These are phyloP conservation scores for Tarsius wallacei DNA, from an alignment of 2,797 vertebrate species.

Conservation along the genomic window DNA sequence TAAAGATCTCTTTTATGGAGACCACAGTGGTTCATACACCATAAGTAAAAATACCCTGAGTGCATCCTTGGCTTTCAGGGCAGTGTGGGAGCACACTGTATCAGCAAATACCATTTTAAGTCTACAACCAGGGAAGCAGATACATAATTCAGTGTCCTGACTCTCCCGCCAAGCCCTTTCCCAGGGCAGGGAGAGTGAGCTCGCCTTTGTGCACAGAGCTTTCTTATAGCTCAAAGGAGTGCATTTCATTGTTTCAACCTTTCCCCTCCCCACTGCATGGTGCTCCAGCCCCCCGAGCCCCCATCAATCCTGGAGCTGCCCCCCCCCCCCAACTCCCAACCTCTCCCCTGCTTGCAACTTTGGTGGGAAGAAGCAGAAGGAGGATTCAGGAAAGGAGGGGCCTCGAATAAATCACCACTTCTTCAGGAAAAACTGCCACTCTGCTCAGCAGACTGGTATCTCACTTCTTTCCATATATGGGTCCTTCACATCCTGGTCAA, in stretches of 20 bases:
- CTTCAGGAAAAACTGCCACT: neutral
- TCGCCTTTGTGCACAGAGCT: neutral
- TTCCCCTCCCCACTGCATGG: neutral
- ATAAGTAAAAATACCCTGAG: neutral
- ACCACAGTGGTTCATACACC: fast-evolving
- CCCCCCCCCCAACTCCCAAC: fast-evolving
- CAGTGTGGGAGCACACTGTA: fast-evolving
- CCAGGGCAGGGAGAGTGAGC: neutral
- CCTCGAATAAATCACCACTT: neutral
- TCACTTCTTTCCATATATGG: fast-evolving
- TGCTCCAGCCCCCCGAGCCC: too few relatives aligned
- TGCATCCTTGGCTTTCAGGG: neutral
- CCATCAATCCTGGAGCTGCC: neutral
- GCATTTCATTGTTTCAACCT: neutral
- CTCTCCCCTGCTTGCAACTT: neutral
- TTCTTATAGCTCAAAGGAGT: neutral
- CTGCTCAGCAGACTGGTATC: neutral
- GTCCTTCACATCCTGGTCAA: fast-evolving
- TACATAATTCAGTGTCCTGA: neutral
- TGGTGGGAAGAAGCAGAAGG: neutral
- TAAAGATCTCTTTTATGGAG: neutral
- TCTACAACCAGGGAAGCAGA: neutral
- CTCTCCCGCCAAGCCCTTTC: neutral
- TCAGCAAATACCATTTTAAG: neutral
- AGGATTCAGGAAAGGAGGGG: neutral